These are phyloP conservation scores for Araneus ventricosus DNA, from an alignment of 1,140 invertebrate species.

Conservation along the genomic window DNA sequence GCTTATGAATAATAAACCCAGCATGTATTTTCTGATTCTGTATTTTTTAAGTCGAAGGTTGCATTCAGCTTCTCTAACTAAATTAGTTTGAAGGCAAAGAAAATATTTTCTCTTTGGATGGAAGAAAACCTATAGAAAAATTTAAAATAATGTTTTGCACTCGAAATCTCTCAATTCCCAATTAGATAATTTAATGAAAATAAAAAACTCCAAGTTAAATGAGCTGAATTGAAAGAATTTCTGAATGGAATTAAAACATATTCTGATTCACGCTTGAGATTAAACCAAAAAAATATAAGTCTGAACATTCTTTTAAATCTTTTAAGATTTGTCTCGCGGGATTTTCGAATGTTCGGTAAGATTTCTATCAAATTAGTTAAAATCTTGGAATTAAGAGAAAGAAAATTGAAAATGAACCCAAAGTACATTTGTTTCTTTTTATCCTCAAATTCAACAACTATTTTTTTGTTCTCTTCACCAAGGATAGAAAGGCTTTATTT, in stretches of 20 bases:
- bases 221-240: conserved; percentile 44
- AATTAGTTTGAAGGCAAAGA: conserved; percentile 14
- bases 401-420: neutral
- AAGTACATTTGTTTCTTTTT: neutral
- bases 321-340: neutral
- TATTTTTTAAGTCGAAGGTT: too few species aligned
- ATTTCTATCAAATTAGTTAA: conserved; percentile 42
- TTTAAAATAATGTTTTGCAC: neutral
- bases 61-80: neutral
- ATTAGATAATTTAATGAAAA: conserved; percentile 33
- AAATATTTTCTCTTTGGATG: neutral
- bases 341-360: neutral
- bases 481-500: neutral
- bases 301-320: conserved; percentile 31
- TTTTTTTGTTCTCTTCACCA: neutral
- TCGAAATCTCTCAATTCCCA: conserved; percentile 26
- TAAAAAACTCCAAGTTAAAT: neutral
- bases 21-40: too few species aligned
- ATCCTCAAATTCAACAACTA: neutral
- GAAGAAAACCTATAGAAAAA: neutral
- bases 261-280: neutral
- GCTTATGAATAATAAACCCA: too few species aligned
- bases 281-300: neutral
- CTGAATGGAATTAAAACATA: conserved; percentile 31
- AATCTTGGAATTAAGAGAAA: neutral